Evolutionary conservation across 2,888 invertebrate species (phyloP), one percentile per base, ranked within the genome.

Genomic region (Panopea generosa): DNA sequence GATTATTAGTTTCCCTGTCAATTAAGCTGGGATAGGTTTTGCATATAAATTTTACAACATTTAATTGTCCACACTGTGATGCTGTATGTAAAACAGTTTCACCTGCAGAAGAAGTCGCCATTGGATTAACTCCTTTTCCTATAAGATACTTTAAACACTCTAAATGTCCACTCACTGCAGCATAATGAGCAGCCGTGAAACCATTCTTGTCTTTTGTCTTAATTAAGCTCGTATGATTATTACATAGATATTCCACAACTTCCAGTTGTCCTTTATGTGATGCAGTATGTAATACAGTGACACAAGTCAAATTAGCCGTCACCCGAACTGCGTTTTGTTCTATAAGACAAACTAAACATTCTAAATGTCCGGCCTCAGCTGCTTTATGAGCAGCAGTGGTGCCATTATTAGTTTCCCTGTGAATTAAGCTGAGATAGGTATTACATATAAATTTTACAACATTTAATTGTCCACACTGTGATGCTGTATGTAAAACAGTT

Each of bases 271-370:
- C 71, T 38, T 75, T 72, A 27, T 75, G 72, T 14, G 71, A 71
- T 7, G 79, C 79, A 24, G 75, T 75, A 49, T 79, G 79, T 1
- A 79, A 52, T n/a, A 81, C 18, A n/a, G 81, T 71, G 33, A 74
- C 72, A 4, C 75, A 67, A 33, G 75, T 75, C 11, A 52, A 33
- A 49, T 63, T 77, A 18, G 40, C 38, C 0, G 56, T 40, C 18
- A 49, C 52, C 9, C 68, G 66, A 33, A 7, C 33, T 33, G 33
- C 33, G 33, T 11, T 11, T 33, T 33, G 33, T 33, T 33, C 33
- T 33, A 33, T 33, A 4, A 33, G 33, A 33, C 11, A 33, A 33
- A 33, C 33, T 33, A 33, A 33, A 33, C 33, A 33, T 33, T 33
- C 33, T 33, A 33, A 33, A 33, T 11, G 4, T 4, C 33, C 33